Evolutionary conservation across 37 sponge, comb jelly and placozoan genomes (phyloP), one percentile per base, ranked within the genome.

Genomic region (Lycopodina hypogea): DNA sequence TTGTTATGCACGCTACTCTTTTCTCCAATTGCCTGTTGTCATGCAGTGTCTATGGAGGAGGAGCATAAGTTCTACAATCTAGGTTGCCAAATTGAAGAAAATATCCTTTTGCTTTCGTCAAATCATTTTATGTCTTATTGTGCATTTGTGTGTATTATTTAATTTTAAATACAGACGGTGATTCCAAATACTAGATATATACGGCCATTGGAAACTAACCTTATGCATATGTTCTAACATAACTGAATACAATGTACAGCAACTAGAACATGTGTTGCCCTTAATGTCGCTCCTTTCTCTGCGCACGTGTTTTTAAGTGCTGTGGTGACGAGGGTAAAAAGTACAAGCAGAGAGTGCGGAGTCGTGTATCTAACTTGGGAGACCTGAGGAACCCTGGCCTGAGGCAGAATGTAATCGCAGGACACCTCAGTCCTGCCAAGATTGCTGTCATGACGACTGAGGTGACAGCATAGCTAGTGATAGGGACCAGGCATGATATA

Each of bases 301-400:
- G 78, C 77, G 2, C 40, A 93, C 74, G 69, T 66, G 86, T 96
- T 30, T 94, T 86, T 53, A 23, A 56, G 45, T 93, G 94, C 74
- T 81, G 88, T 50, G 32, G 78, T 28, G 90, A 85, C 8, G 78
- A 87, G 2, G 86, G 86, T 21, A 79, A 67, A 50, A 97, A 97
- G 72, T 97, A 97, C 69, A 94, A 94, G 62, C 82, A 73, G 53
- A 58, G 87, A 17, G 53, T 95, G 15, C 37, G 98, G 26, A 97
- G 98, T 62, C 72, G 95, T 34, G 90, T 97, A 2, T 72, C 95
- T 21, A 97, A 97, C 65, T 76, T 97, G 15, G 89, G 91, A 40
- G 98, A 97, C 59, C 56, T 81, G 39, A 94, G 92, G 89, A 97
- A 97, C 69, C 95, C 98, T 6, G 57, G 62, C 42, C 82, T 97